Conservation (phyloP, 2,113 vertebrate species). For the Hemibagrus wyckioides region DNA sequence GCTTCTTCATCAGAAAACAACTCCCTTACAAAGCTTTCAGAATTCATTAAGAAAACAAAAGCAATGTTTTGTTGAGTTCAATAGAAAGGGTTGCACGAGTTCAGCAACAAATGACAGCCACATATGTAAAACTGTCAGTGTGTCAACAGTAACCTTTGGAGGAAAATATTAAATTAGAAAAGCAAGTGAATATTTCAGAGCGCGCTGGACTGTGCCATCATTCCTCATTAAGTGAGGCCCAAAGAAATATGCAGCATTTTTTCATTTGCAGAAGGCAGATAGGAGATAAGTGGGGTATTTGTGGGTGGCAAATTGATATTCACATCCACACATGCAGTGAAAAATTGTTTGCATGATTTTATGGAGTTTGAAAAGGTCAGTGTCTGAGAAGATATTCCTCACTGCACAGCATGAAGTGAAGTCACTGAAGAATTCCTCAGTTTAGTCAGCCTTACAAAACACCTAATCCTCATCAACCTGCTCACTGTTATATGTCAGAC, state of each 20-base stretch:
- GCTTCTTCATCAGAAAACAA: not conserved
- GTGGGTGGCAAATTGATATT: constrained; percentile 54
- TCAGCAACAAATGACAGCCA: constrained; percentile 50
- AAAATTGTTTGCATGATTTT: constrained; percentile 41
- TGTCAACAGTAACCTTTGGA: constrained; percentile 64
- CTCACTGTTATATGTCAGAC: not conserved
- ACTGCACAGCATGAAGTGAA: constrained; percentile 41
- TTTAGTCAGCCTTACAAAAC: constrained; percentile 3
- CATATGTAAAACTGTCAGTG: constrained; percentile 61
- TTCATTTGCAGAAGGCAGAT: constrained; percentile 58
- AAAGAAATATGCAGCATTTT: constrained; percentile 45
- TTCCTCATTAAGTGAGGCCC: constrained; percentile 53
- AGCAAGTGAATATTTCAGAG: constrained; percentile 43
- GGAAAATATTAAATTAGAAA: constrained; percentile 57
- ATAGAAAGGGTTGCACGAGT: constrained; percentile 57
- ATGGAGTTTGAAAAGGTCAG: constrained; percentile 59
- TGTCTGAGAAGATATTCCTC: constrained; percentile 42
- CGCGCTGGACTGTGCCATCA: constrained; percentile 51
- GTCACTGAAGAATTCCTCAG: constrained; percentile 16
- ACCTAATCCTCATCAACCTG: not conserved
- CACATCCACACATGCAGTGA: constrained; percentile 13
- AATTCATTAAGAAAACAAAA: constrained; percentile 38
- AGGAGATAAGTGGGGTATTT: constrained; percentile 33
- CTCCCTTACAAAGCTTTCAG: constrained; percentile 22
- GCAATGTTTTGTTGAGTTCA: constrained; percentile 43